phyloP scores from a whole-genome alignment of 2,888 invertebrate species.

The Camponotus fellah region DNA sequence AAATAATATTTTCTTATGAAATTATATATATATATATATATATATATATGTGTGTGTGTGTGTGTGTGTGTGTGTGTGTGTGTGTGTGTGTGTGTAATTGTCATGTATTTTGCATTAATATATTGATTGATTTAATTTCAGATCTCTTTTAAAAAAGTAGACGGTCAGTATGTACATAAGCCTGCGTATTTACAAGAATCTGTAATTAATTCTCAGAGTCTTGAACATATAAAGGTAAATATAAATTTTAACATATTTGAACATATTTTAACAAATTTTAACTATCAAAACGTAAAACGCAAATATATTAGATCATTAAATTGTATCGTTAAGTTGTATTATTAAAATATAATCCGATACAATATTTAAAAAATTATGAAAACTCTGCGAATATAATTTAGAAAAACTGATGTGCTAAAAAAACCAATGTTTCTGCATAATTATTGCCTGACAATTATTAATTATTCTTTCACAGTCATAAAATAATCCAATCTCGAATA shows the following conservation, averaged over 20 bases:
- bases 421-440: too few relatives aligned
- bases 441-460: too few relatives aligned
- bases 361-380: too few relatives aligned
- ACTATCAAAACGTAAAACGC: not conserved
- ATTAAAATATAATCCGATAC: too few relatives aligned
- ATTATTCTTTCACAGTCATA: too few relatives aligned
- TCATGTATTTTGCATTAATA: not conserved
- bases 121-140: slow-evolving; percentile 7
- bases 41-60: not conserved
- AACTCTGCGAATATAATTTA: too few relatives aligned
- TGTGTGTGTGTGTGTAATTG: not conserved
- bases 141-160: slow-evolving; percentile 1
- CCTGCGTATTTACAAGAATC: not conserved
- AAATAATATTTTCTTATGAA: not conserved
- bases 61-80: not conserved
- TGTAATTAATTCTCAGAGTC: not conserved
- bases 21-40: not conserved
- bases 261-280: not conserved
- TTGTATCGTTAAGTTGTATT: not conserved
- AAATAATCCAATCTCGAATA: not conserved
- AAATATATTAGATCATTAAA: slow-evolving; percentile 1
- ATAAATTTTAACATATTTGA: not conserved
- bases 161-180: not conserved
- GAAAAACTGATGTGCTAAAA: too few relatives aligned
- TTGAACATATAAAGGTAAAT: not conserved